Base-by-base conservation (phyloP, 2,888 invertebrate species). In the Erannis defoliaria region DNA sequence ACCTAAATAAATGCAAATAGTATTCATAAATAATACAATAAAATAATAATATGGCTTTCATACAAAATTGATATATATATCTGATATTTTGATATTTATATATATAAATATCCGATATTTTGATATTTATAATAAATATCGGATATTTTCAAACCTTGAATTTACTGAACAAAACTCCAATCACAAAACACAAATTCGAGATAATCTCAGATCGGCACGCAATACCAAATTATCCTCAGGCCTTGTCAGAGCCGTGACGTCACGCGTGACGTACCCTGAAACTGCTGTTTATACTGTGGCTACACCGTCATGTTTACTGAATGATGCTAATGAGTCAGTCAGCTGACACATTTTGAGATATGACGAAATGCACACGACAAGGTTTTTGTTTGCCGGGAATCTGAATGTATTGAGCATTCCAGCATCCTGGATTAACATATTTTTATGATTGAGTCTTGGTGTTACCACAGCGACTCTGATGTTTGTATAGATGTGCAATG, bases 311-410 rank as follows among this genome's bases (percentile, higher is more conserved):
- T 29, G 45, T 45, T 45, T 45, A 16, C 10, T 29, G 23, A 6
- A 14, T 5, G 9, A 8, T 14, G 23, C 45, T 45, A 45, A 45
- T 45, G 45, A 45, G 45, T 45, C 45, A 45, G 29, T 45, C 16
- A 21, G n/a, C n/a, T 26, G 43, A 14, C 29, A 45, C 16, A 29
- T 26, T 43, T 16, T 38, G 18, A 45, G 45, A 16, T 14, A 45
- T 45, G 45, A 45, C 45, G 45, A 16, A 9, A 29, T 16, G 14
- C 18, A 19, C 9, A 40, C 23, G 16, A 16, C 14, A 23, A 43
- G 23, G 43, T 23, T 23, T n/a, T 12, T 2, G 5, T 21, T 21
- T 21, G n/a, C 10, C 31, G 10, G 10, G 31, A 33, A n/a, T 33
- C 4, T 12, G 5, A n/a, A 16, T 5, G 18, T 38, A 9, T 16